Evolutionary conservation across 2,888 invertebrate genomes (phyloP).

Genomic region (Chrysopilus asiliformis): DNA sequence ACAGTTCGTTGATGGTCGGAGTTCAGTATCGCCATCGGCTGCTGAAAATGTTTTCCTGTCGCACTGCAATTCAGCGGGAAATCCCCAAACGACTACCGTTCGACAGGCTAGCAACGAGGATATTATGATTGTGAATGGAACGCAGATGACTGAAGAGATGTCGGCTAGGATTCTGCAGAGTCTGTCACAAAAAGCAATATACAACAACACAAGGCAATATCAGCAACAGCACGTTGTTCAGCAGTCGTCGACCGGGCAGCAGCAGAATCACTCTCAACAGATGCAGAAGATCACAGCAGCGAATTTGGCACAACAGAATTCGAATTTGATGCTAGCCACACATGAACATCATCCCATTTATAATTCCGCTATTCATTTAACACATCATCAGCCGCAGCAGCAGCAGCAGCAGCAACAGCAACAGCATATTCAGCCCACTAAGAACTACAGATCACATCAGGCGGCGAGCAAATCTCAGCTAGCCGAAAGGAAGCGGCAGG

Average conservation of each 20-base stretch:
- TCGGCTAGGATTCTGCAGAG: constrained; percentile 35
- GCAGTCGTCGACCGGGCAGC: constrained; percentile 8
- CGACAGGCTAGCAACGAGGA: constrained; percentile 24
- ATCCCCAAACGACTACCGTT: neutral
- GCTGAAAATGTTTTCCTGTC: constrained; percentile 5
- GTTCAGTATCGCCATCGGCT: neutral
- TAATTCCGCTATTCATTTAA: neutral
- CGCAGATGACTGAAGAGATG: constrained; percentile 35
- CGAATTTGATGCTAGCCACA: neutral
- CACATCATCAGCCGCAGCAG: constrained; percentile 1
- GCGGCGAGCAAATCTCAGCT: too few species aligned
- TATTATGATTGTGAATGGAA: constrained; percentile 35
- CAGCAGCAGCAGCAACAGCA: constrained; percentile 4
- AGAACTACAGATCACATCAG: too few species aligned
- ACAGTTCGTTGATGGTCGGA: constrained; percentile 15
- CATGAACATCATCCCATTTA: neutral
- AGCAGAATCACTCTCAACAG: constrained; percentile 4
- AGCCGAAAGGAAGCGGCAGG: too few species aligned
- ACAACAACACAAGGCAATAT: constrained; percentile 14
- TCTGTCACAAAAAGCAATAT: constrained; percentile 34
- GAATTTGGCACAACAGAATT: neutral
- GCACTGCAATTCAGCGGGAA: neutral
- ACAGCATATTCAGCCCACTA: constrained; percentile 2
- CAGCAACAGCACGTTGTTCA: constrained; percentile 17
- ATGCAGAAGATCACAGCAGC: constrained; percentile 1